Evolutionary conservation across 2,113 vertebrate species (phyloP).

Genomic region (Phyllopteryx taeniolatus): DNA sequence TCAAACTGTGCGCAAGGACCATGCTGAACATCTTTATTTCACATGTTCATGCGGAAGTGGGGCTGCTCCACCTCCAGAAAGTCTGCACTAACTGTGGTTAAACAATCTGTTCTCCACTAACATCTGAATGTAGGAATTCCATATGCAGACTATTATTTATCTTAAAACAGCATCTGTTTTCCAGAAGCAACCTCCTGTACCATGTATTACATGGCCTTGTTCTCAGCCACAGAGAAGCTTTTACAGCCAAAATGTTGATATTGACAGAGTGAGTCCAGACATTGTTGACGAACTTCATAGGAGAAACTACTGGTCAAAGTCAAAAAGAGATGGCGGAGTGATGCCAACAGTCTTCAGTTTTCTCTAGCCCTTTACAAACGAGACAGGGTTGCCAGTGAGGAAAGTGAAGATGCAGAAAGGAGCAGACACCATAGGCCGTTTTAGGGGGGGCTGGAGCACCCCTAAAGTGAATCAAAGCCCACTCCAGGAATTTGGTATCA

Average conservation of each 20-base stretch:
- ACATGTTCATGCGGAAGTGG: conserved; percentile 9
- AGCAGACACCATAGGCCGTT: no score
- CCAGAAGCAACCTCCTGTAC: background rate
- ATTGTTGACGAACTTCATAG: background rate
- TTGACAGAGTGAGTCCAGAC: background rate
- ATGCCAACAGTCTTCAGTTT: background rate
- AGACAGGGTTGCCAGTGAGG: background rate
- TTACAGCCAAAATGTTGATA: background rate
- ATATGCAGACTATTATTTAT: background rate
- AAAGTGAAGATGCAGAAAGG: background rate
- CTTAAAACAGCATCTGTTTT: background rate
- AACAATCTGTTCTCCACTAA: background rate
- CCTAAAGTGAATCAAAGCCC: no score
- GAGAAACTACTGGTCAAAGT: background rate
- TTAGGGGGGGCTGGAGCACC: no score
- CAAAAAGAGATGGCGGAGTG: background rate
- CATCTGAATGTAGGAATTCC: background rate
- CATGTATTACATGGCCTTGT: background rate
- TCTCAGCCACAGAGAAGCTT: background rate
- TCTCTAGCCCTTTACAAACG: background rate
- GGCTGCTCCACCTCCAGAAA: conserved; percentile 5
- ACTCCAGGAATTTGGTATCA: no score
- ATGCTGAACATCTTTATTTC: conserved; percentile 21
- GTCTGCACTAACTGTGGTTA: background rate
- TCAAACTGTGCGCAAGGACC: background rate